Conservation (phyloP, 2,113 vertebrate species). For the Silurus glanis region DNA sequence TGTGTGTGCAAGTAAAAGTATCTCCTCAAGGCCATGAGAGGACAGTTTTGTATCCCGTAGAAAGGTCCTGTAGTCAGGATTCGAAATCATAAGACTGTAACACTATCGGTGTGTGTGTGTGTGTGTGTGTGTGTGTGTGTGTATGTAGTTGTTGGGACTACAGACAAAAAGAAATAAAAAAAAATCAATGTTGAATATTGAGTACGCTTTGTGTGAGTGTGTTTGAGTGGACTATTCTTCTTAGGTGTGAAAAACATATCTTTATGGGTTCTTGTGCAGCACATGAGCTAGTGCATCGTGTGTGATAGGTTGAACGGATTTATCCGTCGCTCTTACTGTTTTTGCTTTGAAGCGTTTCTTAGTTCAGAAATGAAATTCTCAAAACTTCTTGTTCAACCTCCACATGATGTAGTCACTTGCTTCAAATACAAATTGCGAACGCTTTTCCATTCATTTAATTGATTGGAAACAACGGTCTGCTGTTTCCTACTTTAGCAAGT, state of each 20-base stretch:
- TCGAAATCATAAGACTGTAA: slow-evolving; percentile 43
- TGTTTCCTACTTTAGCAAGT: no score
- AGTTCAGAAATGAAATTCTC: no score
- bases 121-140: neutral
- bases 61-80: slow-evolving; percentile 46
- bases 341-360: no score
- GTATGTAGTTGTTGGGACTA: slow-evolving; percentile 40
- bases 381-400: no score
- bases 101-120: slow-evolving; percentile 23
- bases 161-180: slow-evolving; percentile 27
- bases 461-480: no score
- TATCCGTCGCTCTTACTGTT: neutral
- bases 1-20: slow-evolving; percentile 37
- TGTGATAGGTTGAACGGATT: neutral
- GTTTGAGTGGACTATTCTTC: neutral
- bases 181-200: slow-evolving; percentile 57
- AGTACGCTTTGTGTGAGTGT: neutral
- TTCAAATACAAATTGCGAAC: no score
- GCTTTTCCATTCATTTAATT: no score
- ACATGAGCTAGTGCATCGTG: neutral
- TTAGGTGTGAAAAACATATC: neutral
- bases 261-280: neutral
- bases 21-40: slow-evolving; percentile 27
- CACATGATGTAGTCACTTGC: no score
- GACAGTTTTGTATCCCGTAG: slow-evolving; percentile 49